Evolutionary conservation across 1,140 invertebrate species (phyloP).

Genomic region (Zaprionus davidi): DNA sequence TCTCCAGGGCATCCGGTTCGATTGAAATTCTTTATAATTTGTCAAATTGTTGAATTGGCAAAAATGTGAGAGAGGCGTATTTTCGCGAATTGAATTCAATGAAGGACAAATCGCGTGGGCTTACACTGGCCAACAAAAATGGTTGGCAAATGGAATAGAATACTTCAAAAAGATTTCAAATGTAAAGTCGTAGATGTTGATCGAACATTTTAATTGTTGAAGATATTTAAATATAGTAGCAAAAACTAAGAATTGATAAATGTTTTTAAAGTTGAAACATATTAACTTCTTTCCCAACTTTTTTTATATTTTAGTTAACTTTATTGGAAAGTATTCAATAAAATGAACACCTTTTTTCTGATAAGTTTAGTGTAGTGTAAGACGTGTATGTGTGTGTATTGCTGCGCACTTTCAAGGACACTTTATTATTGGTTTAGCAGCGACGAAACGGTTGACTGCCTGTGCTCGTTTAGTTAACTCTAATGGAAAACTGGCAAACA

Average conservation of each 20-base stretch:
- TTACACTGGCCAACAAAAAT: neutral
- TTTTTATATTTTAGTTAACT: too few species aligned
- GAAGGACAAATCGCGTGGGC: neutral
- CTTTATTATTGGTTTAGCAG: conserved; percentile 1
- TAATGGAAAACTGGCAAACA: conserved; percentile 1
- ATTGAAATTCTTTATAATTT: conserved; percentile 15
- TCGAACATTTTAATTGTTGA: too few species aligned
- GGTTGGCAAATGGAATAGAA: neutral
- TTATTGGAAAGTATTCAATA: neutral
- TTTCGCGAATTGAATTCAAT: conserved; percentile 3
- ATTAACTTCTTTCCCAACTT: too few species aligned
- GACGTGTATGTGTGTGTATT: neutral
- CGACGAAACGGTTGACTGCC: neutral
- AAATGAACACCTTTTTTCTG: neutral
- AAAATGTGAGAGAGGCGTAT: neutral
- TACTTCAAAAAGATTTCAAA: neutral
- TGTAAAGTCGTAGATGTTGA: too few species aligned
- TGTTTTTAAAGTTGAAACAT: too few species aligned
- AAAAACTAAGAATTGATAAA: too few species aligned
- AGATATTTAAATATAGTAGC: too few species aligned
- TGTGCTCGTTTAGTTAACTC: neutral
- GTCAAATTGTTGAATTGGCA: conserved; percentile 13
- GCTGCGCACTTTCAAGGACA: conserved; percentile 7
- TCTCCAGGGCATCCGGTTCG: neutral
- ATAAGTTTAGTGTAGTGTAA: neutral